Base-by-base conservation (phyloP, 2,888 invertebrate species). In the Flexamia atlantica region DNA sequence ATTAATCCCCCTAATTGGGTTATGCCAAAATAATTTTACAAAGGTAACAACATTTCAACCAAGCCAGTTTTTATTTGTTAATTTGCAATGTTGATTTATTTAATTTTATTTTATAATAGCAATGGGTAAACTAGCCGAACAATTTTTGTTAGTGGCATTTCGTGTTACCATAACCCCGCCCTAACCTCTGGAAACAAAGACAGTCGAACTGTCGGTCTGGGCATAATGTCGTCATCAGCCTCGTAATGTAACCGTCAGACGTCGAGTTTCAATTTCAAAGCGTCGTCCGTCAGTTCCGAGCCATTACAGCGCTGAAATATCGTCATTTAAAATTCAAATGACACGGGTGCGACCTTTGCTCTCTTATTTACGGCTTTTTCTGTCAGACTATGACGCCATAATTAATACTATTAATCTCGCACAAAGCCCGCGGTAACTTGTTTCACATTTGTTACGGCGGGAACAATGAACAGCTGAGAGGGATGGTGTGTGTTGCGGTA, bases 311-410 rank as follows among this genome's bases (percentile, higher is more conserved):
- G 17, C 84, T 84, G 84, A 81, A 84, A 84, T 84, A 84, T 84
- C 74, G 74, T 72, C 81, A 84, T 84, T 84, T 84, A 81, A 84
- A 84, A 83, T 83, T 83, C 82, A 83, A 83, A 83, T 83, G 82
- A 72, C 53, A 57, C 82, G 50, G 32, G 25, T 20, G 30, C 82
- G 50, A 74, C 72, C 72, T 82, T 82, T 72, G 64, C 79, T 50
- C 79, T 76, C 76, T 84, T 84, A 84, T 84, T 84, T 84, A 84
- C 81, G 81, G 60, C 60, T 42, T 70, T 50, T 36, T 53, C 60
- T 72, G 81, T 81, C 81, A 74, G 74, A 36, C 70, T 68, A 84
- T 74, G 81, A 81, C 81, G 72, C 57, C 57, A 84, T 81, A 84
- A 84, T 84, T 84, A 84, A 70, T 84, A 72, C 84, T 80, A 84